Percentiles rank a stretch among this genome's conserved stretches.
Conservation (phyloP, 2,888 invertebrate species). For the Drosophila borborema region DNA sequence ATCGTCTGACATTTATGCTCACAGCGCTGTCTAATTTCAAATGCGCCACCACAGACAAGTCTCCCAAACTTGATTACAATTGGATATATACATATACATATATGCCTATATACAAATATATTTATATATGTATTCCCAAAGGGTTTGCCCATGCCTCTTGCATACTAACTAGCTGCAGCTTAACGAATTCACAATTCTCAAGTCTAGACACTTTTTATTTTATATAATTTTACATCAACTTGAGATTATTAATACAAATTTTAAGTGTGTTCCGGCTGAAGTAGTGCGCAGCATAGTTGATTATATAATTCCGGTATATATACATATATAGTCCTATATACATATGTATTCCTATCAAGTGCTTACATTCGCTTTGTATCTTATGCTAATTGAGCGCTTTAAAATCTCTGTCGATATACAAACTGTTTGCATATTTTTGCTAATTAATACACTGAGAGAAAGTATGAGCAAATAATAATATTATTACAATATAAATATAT, state of each 20-base stretch:
- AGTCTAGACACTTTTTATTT: slow-evolving; percentile 27
- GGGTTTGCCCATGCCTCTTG: slow-evolving; percentile 36
- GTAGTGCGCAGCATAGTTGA: background rate
- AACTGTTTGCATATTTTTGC: slow-evolving; percentile 45
- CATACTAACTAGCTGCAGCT: slow-evolving; percentile 23
- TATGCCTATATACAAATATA: background rate
- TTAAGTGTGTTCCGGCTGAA: slow-evolving; percentile 23
- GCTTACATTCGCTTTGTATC: slow-evolving; percentile 40
- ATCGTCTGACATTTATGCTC: slow-evolving; percentile 40
- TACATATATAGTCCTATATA: background rate
- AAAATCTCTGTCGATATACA: slow-evolving; percentile 1
- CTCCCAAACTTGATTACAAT: slow-evolving; percentile 19
- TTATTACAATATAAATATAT: too few relatives aligned
- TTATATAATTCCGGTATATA: slow-evolving; percentile 4
- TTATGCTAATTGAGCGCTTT: slow-evolving; percentile 60
- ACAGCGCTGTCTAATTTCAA: slow-evolving; percentile 44
- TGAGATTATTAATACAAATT: background rate
- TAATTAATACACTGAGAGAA: slow-evolving; percentile 59
- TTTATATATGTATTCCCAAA: slow-evolving; percentile 17
- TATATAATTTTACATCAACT: background rate
- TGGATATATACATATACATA: slow-evolving; percentile 5
- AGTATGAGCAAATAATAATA: too few relatives aligned
- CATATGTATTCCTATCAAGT: background rate
- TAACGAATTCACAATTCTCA: background rate
- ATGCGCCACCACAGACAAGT: slow-evolving; percentile 45